Evolutionary conservation across 2,113 vertebrate genomes (phyloP).

Genomic region (Rallus limicola): DNA sequence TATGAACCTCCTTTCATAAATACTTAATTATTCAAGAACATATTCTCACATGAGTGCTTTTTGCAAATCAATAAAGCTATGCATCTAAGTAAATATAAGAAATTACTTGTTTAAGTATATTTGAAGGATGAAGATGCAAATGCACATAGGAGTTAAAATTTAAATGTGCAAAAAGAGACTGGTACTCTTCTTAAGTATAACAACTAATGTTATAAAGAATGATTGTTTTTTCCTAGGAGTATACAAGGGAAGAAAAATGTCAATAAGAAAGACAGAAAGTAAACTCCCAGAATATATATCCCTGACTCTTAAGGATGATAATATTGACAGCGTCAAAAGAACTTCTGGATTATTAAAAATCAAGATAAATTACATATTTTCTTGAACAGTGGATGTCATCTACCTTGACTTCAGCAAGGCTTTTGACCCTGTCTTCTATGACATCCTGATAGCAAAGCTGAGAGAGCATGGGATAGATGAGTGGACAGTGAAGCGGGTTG

Average conservation of each 20-base stretch:
- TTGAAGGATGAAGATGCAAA: neutral
- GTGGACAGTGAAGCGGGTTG: too few species aligned
- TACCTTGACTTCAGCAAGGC: too few species aligned
- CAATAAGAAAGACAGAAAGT: neutral
- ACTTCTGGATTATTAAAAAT: neutral
- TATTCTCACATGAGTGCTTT: neutral
- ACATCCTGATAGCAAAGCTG: too few species aligned
- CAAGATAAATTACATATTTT: neutral
- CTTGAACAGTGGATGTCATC: too few species aligned
- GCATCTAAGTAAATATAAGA: neutral
- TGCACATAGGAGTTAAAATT: neutral
- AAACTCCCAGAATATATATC: neutral
- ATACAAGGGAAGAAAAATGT: neutral
- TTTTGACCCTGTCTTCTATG: too few species aligned
- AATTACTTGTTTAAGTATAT: neutral
- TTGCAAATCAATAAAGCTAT: neutral
- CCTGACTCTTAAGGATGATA: neutral
- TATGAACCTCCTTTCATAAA: neutral
- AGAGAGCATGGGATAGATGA: too few species aligned
- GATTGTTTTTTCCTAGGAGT: neutral
- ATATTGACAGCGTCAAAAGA: neutral
- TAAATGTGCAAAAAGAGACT: neutral
- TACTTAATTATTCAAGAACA: neutral
- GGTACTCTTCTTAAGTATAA: neutral
- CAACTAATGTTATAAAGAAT: neutral